These are phyloP conservation scores for Polylopha cassiicola DNA, from an alignment of 2,888 invertebrate species.

Conservation along the genomic window DNA sequence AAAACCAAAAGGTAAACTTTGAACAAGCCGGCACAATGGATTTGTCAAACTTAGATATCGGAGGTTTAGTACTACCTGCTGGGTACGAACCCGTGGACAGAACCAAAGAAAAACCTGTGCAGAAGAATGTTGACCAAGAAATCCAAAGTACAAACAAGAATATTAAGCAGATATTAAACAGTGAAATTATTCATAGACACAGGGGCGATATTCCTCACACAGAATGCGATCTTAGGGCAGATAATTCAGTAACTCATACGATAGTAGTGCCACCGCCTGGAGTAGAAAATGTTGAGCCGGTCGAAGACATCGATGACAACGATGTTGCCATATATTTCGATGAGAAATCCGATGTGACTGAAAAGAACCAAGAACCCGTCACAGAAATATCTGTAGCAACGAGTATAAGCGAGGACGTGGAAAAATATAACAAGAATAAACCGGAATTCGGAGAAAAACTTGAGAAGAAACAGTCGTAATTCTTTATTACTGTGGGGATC, in stretches of 20 bases:
- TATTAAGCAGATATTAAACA: slow-evolving; percentile 35
- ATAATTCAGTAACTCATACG: slow-evolving; percentile 62
- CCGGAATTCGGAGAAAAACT: slow-evolving; percentile 51
- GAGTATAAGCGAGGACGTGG: slow-evolving; percentile 59
- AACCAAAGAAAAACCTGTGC: slow-evolving; percentile 38
- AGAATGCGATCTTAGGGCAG: slow-evolving; percentile 62
- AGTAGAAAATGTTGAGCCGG: slow-evolving; percentile 39
- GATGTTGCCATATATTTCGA: slow-evolving; percentile 79
- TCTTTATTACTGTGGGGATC: slow-evolving; percentile 15
- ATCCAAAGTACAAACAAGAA: slow-evolving; percentile 43
- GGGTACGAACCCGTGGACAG: slow-evolving; percentile 65
- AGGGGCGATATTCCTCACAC: slow-evolving; percentile 42
- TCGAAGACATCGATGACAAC: slow-evolving; percentile 71
- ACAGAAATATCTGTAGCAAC: slow-evolving; percentile 71
- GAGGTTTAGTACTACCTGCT: slow-evolving; percentile 56
- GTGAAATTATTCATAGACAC: slow-evolving; percentile 37
- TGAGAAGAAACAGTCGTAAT: slow-evolving; percentile 41
- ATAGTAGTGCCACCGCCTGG: slow-evolving; percentile 59
- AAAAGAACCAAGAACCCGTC: slow-evolving; percentile 47
- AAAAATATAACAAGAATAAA: slow-evolving; percentile 34
- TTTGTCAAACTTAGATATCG: slow-evolving; percentile 35
- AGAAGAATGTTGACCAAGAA: slow-evolving; percentile 40
- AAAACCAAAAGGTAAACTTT: slow-evolving; percentile 35
- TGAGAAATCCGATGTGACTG: slow-evolving; percentile 31
- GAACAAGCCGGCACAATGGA: slow-evolving; percentile 28